Base-by-base conservation (phyloP, 2,888 invertebrate genomes). In the Branchipolynoe longqiensis region DNA sequence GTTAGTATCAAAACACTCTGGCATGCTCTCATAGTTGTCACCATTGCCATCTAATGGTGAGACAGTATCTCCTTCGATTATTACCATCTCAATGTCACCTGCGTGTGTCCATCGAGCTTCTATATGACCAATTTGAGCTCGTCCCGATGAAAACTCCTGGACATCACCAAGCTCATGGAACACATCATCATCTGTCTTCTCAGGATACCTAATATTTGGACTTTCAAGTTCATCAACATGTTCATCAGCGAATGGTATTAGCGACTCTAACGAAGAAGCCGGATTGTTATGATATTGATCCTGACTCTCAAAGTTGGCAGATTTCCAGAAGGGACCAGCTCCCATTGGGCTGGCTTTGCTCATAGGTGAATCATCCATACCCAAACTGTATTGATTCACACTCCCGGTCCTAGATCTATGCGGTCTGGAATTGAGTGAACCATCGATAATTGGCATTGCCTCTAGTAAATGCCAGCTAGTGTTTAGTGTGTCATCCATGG, bases 241-340 rank as follows among this genome's bases (percentile, higher is more conserved):
- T 38, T 69, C 69, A 69, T 69, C 69, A 0, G 38, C 69, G 38
- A 22, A 38, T 22, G 69, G 69, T 31, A 62, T 62, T 8, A 38
- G n/a, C n/a, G n/a, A n/a, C n/a, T n/a, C n/a, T n/a, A n/a, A n/a
- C n/a, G n/a, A n/a, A n/a, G n/a, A n/a, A n/a, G n/a, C n/a, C n/a
- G n/a, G n/a, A n/a, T n/a, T n/a, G n/a, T n/a, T n/a, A n/a, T n/a
- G n/a, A n/a, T n/a, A n/a, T n/a, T n/a, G n/a, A n/a, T n/a, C n/a
- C n/a, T n/a, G n/a, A n/a, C n/a, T n/a, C n/a, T n/a, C n/a, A n/a
- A n/a, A n/a, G n/a, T n/a, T n/a, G n/a, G n/a, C n/a, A n/a, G n/a
- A n/a, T n/a, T n/a, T n/a, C n/a, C n/a, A n/a, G n/a, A n/a, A n/a
- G n/a, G n/a, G n/a, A n/a, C n/a, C n/a, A n/a, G n/a, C n/a, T n/a